Evolutionary conservation across 2,888 invertebrate species (phyloP).

Genomic region (Hipparchia semele): DNA sequence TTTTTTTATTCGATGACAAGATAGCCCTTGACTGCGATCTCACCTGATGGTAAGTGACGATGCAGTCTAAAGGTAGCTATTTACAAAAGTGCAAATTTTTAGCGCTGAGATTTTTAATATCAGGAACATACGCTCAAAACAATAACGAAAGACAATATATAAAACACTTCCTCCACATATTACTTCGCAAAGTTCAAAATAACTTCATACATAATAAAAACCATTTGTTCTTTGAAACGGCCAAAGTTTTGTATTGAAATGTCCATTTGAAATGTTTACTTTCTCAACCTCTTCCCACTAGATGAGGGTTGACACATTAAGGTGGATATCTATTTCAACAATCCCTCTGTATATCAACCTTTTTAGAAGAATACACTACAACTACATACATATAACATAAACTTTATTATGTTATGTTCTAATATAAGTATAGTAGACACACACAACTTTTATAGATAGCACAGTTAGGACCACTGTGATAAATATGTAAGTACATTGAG

Average conservation of each 20-base stretch:
- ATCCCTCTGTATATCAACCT: slow-evolving; percentile 29
- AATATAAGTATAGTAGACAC: too few species aligned
- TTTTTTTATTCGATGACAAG: too few species aligned
- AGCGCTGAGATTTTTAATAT: too few species aligned
- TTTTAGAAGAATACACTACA: slow-evolving; percentile 2
- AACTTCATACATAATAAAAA: slow-evolving; percentile 21
- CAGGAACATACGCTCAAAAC: not conserved
- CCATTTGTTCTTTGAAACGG: slow-evolving; percentile 19
- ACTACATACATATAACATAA: too few species aligned
- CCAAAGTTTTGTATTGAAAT: slow-evolving; percentile 33
- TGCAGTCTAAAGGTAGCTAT: too few species aligned
- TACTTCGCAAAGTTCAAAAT: slow-evolving; percentile 5
- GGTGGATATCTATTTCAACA: slow-evolving; percentile 39
- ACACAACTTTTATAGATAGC: too few species aligned
- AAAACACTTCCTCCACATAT: slow-evolving; percentile 11
- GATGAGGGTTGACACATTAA: slow-evolving; percentile 44
- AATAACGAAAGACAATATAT: not conserved
- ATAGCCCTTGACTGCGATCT: too few species aligned
- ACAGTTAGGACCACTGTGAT: too few species aligned
- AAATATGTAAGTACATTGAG: too few species aligned
- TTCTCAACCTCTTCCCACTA: slow-evolving; percentile 21
- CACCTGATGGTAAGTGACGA: too few species aligned
- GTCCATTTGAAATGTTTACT: slow-evolving; percentile 34
- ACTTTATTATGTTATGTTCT: too few species aligned
- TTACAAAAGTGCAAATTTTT: too few species aligned